Evolutionary conservation across 2,113 vertebrate genomes (phyloP).

Genomic region (Eurypyga helias): DNA sequence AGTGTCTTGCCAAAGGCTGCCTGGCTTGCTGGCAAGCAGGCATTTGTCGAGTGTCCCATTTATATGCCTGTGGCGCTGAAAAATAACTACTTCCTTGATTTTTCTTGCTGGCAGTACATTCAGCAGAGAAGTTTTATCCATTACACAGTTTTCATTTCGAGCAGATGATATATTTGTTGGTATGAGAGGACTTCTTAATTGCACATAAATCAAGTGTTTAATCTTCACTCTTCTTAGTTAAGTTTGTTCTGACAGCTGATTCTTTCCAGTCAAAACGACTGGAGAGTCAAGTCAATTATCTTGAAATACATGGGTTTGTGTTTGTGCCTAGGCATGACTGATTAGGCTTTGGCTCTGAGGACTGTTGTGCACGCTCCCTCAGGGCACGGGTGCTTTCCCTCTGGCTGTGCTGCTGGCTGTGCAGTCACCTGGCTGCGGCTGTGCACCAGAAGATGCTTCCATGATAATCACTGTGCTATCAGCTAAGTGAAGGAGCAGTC

Average conservation of each 20-base stretch:
- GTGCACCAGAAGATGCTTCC: background rate
- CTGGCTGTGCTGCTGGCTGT: background rate
- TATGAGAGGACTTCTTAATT: slow-evolving; percentile 1
- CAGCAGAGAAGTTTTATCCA: background rate
- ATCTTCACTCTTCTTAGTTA: background rate
- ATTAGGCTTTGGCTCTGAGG: background rate
- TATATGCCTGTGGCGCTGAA: background rate
- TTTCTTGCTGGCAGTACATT: background rate
- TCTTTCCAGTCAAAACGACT: slow-evolving; percentile 7
- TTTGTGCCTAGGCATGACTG: background rate
- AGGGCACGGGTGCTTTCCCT: background rate
- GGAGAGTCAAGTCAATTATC: background rate
- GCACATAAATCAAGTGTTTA: background rate
- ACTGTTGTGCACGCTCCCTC: background rate
- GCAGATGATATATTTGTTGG: background rate
- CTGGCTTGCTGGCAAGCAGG: background rate
- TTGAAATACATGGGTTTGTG: background rate
- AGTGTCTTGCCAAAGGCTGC: background rate
- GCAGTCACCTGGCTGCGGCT: background rate
- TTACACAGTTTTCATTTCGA: background rate
- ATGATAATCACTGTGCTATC: background rate
- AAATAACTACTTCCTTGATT: background rate
- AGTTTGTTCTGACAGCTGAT: slow-evolving; percentile 28
- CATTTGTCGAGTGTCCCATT: accelerated
- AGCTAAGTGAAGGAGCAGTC: background rate